Base-by-base conservation (phyloP, 2,888 invertebrate species). In the Portevinia maculata region DNA sequence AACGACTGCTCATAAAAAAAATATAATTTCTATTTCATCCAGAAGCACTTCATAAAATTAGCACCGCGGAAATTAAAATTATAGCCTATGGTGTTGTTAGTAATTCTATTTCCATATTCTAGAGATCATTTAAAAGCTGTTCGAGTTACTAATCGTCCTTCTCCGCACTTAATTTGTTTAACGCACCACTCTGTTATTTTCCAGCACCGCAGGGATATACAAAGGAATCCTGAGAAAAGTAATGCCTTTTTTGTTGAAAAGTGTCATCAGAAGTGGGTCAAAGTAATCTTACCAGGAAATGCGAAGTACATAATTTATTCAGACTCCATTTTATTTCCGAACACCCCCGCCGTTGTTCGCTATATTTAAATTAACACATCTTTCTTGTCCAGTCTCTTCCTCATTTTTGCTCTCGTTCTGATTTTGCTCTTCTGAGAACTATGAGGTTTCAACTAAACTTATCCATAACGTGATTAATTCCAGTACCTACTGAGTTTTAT, bases 291-390 rank as follows among this genome's bases (percentile, higher is more conserved):
- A 34, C 59, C 17, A 52, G 59, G 70, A 59, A 70, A 73, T 71
- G 50, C 48, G 59, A 73, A 81, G 60, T 76, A 65, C 70, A 76
- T 81, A 81, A 81, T 76, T 81, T 81, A 75, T 65, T 71, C 60
- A 60, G 76, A 73, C 71, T 65, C 53, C 65, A 70, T 70, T 70
- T 81, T 75, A 44, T 69, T 55, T 28, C 57, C 60, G 32, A 65
- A 50, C 24, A 64, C 15, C 44, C 59, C 52, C 59, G 64, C 50
- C 32, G 0, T 15, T 6, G 9, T 9, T 15, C 17, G 3, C 8
- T 17, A 32, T 52, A 21, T 41, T 62, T 46, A 15, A 55, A 55
- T 67, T 55, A 46, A 44, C 44, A 55, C 44, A 7, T 19, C 24
- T 44, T n/a, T n/a, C n/a, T n/a, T n/a, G n/a, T n/a, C n/a, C n/a